A percentile compares a stretch with the other conserved stretches of the same genome.
phyloP scores from a whole-genome alignment of 2,797 vertebrate genomes.

The Kryptopterus vitreolus region DNA sequence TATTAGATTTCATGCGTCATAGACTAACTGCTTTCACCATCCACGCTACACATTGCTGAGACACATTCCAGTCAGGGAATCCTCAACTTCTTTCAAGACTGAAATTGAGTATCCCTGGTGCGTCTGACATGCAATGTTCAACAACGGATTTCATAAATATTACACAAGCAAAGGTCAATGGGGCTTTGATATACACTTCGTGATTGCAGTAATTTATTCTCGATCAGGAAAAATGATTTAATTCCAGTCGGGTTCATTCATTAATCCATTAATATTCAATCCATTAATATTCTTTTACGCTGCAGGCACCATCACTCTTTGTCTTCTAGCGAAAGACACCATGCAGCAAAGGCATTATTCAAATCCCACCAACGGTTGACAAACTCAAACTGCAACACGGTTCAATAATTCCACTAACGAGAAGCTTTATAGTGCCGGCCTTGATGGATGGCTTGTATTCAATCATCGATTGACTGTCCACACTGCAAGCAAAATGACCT shows the following conservation, averaged over 20 bases:
- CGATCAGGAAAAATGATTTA: neutral
- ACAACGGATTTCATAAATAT: conserved; percentile 1
- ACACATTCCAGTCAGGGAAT: neutral
- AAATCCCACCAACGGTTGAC: conserved; percentile 61
- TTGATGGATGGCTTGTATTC: conserved; percentile 62
- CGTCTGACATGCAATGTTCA: neutral
- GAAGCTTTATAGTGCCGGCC: conserved; percentile 59
- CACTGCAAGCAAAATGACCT: conserved; percentile 46
- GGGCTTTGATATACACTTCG: conserved; percentile 12
- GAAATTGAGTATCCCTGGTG: neutral
- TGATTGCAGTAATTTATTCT: conserved; percentile 7
- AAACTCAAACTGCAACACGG: conserved; percentile 61
- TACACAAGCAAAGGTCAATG: conserved; percentile 17
- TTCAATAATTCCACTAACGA: conserved; percentile 65
- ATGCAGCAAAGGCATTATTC: conserved; percentile 35
- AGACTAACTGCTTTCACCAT: neutral
- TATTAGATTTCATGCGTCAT: neutral
- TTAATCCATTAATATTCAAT: conserved; percentile 14
- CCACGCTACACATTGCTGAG: neutral
- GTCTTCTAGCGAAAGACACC: conserved; percentile 23
- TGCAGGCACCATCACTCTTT: neutral
- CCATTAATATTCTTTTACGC: conserved; percentile 4
- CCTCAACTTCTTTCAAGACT: neutral
- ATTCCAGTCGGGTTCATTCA: neutral
- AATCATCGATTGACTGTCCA: conserved; percentile 41